These are phyloP conservation scores for Notospermus geniculatus DNA, from an alignment of 1,140 invertebrate species.

Conservation along the genomic window DNA sequence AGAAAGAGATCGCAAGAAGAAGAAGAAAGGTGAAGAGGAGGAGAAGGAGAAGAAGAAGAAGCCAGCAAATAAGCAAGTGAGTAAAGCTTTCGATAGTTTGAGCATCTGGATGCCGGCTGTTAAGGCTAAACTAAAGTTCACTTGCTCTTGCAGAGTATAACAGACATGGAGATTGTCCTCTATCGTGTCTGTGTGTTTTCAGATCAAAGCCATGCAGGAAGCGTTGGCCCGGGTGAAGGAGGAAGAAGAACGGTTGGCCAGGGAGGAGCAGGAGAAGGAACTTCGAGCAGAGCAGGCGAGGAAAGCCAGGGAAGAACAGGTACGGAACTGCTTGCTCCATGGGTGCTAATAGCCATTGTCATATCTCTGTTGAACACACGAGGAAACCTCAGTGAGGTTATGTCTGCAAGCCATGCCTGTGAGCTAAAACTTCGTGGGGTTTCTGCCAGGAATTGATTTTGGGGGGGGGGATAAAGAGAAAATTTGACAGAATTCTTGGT, in stretches of 20 bases:
- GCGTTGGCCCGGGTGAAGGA: constrained; percentile 69
- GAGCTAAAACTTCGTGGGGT: too few relatives aligned
- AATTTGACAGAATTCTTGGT: too few relatives aligned
- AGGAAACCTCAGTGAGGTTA: too few relatives aligned
- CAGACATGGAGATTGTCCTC: constrained; percentile 4
- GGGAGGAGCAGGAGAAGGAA: constrained; percentile 64
- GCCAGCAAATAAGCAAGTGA: constrained; percentile 48
- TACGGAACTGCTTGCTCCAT: too few relatives aligned
- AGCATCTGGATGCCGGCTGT: too few relatives aligned
- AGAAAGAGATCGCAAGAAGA: constrained; percentile 35
- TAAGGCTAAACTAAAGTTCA: too few relatives aligned
- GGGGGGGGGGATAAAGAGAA: too few relatives aligned
- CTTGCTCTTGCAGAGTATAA: constrained; percentile 41
- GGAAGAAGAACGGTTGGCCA: constrained; percentile 76
- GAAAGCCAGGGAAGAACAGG: constrained; percentile 41
- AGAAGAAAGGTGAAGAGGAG: constrained; percentile 37
- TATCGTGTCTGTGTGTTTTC: constrained; percentile 18
- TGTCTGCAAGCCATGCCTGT: too few relatives aligned
- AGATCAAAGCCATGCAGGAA: constrained; percentile 45
- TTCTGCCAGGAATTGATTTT: too few relatives aligned
- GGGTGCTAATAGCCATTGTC: too few relatives aligned
- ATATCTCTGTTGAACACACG: too few relatives aligned
- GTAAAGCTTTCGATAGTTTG: too few relatives aligned
- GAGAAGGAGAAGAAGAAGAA: constrained; percentile 44
- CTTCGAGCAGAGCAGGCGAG: constrained; percentile 38